A percentile compares a stretch with the other conserved stretches of the same genome.
phyloP scores from a whole-genome alignment of 2,113 vertebrate genomes.

The Cyanocitta stelleri region DNA sequence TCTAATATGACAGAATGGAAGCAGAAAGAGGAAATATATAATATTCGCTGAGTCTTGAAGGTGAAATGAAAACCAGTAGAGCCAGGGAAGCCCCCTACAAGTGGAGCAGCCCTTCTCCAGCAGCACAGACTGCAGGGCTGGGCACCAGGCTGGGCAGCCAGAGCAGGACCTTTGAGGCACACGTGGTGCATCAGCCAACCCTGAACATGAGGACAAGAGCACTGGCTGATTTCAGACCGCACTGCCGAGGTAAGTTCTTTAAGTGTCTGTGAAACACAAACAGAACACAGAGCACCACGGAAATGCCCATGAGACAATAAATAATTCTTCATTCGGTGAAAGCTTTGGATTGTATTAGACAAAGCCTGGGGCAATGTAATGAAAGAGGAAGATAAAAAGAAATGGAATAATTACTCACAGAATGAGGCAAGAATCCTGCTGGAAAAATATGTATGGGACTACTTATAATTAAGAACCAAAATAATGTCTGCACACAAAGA shows the following conservation, averaged over 20 bases:
- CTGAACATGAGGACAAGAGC: background rate
- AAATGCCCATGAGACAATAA: slow-evolving; percentile 63
- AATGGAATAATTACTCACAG: slow-evolving; percentile 61
- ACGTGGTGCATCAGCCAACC: background rate
- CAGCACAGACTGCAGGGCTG: background rate
- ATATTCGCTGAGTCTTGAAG: background rate
- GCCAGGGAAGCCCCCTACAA: background rate
- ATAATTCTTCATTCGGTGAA: slow-evolving; percentile 58
- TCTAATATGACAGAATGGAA: fast-evolving
- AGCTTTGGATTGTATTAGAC: slow-evolving; percentile 62
- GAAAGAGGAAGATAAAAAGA: slow-evolving; percentile 64
- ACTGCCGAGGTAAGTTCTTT: background rate
- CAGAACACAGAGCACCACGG: slow-evolving; percentile 20
- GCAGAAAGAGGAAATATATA: background rate
- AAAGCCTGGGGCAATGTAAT: slow-evolving; percentile 59
- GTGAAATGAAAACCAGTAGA: background rate
- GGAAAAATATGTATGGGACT: slow-evolving; percentile 58
- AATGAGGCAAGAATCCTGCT: slow-evolving; percentile 51
- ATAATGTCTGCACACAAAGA: slow-evolving; percentile 34
- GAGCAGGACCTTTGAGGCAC: background rate
- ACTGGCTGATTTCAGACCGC: background rate
- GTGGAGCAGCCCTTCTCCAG: background rate
- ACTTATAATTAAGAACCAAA: slow-evolving; percentile 47
- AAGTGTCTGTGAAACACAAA: slow-evolving; percentile 35
- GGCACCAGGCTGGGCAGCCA: background rate